These are phyloP conservation scores for Muscina levida DNA, from an alignment of 2,888 invertebrate species.

Conservation along the genomic window DNA sequence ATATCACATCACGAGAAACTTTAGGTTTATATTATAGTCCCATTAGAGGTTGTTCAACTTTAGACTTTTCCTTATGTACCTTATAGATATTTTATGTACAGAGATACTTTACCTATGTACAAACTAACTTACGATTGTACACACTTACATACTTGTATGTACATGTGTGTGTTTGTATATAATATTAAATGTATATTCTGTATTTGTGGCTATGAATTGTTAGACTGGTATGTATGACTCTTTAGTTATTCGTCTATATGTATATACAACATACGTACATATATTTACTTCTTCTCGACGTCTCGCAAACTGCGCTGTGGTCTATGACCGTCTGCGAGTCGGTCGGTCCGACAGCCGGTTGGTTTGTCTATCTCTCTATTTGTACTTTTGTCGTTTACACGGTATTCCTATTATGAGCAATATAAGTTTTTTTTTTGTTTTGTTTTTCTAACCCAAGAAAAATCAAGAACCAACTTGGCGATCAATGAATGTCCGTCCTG, in stretches of 20 bases:
- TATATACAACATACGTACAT: too few species aligned
- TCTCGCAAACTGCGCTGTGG: background rate
- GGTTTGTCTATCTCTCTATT: background rate
- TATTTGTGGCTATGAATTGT: slow-evolving; percentile 15
- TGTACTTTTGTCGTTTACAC: slow-evolving; percentile 10
- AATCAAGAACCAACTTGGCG: slow-evolving; percentile 35
- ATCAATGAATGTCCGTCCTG: slow-evolving; percentile 58
- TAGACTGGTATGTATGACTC: slow-evolving; percentile 8
- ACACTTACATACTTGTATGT: background rate
- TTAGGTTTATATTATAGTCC: slow-evolving; percentile 53
- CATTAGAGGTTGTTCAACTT: slow-evolving; percentile 64
- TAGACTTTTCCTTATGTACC: slow-evolving; percentile 41
- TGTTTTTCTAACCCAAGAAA: slow-evolving; percentile 34
- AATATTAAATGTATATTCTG: slow-evolving; percentile 37
- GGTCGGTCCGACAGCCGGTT: background rate
- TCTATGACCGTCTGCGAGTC: background rate
- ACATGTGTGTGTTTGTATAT: slow-evolving; percentile 35
- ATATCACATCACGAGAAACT: slow-evolving; percentile 49
- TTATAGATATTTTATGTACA: too few species aligned
- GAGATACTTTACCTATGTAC: too few species aligned
- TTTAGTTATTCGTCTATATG: background rate
- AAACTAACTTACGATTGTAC: slow-evolving; percentile 28
- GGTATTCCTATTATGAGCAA: slow-evolving; percentile 45
- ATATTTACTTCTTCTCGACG: slow-evolving; percentile 3
- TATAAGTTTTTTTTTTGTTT: slow-evolving; percentile 41